These are phyloP conservation scores for Tachysurus vachellii DNA, from an alignment of 2,113 vertebrate genomes.

Conservation along the genomic window DNA sequence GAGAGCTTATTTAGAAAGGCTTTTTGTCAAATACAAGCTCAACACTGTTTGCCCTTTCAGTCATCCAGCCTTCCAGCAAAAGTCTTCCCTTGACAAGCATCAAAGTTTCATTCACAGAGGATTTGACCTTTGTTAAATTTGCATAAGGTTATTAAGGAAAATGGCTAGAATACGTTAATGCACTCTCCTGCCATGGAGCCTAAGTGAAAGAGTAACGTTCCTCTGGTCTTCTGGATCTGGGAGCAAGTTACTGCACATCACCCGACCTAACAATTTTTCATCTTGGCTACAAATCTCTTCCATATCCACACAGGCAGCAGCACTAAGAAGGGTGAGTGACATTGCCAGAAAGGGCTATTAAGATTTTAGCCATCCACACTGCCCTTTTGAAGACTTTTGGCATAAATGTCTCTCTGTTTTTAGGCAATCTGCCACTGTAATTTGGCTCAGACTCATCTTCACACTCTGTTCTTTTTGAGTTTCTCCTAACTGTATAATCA, in stretches of 20 bases:
- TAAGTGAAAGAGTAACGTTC: slow-evolving; percentile 11
- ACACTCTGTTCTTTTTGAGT: slow-evolving; percentile 34
- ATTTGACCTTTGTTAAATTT: slow-evolving; percentile 32
- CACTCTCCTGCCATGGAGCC: background rate
- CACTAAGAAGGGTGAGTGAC: slow-evolving; percentile 56
- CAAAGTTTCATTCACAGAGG: slow-evolving; percentile 16
- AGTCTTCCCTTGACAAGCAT: slow-evolving; percentile 1
- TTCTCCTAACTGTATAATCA: slow-evolving; percentile 23
- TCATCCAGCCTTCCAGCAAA: slow-evolving; percentile 1
- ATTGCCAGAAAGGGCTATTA: slow-evolving; percentile 54
- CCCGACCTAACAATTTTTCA: slow-evolving; percentile 35
- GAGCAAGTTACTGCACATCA: slow-evolving; percentile 41
- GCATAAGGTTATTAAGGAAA: slow-evolving; percentile 29
- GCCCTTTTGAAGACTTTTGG: slow-evolving; percentile 65
- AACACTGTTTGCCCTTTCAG: slow-evolving; percentile 12
- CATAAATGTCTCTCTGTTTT: slow-evolving; percentile 51
- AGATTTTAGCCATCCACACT: slow-evolving; percentile 58
- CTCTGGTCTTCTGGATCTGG: slow-evolving; percentile 29
- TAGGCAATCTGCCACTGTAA: slow-evolving; percentile 52
- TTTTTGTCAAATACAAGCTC: background rate
- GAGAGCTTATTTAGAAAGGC: background rate
- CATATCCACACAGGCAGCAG: slow-evolving; percentile 21
- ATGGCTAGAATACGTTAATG: slow-evolving; percentile 14
- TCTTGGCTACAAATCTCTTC: slow-evolving; percentile 29
- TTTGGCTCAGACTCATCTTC: slow-evolving; percentile 58